Percentiles rank a stretch among this genome's conserved stretches.
These are phyloP conservation scores for Drosophila azteca DNA, from an alignment of 1,140 invertebrate genomes.

Conservation along the genomic window DNA sequence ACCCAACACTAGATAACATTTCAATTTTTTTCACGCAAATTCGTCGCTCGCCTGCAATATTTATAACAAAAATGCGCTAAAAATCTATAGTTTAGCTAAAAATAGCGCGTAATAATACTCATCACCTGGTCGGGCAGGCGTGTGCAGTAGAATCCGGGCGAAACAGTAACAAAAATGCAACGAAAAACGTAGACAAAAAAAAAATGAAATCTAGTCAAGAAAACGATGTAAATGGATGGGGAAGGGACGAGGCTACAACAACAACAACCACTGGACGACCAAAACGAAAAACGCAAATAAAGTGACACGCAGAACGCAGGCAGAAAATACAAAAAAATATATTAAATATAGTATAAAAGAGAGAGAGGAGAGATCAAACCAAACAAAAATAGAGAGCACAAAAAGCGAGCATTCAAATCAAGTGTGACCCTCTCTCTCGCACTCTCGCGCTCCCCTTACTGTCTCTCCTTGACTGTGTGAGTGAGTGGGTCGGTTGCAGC, in stretches of 20 bases:
- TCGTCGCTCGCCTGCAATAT: conserved; percentile 53
- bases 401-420: conserved; percentile 36
- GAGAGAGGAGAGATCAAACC: conserved; percentile 11
- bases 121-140: conserved; percentile 16
- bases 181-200: conserved; percentile 56
- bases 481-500: conserved; percentile 52
- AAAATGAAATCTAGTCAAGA: conserved; percentile 72
- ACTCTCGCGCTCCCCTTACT: not conserved
- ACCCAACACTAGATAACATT: too few relatives aligned
- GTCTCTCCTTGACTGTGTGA: conserved; percentile 13
- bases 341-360: conserved; percentile 50
- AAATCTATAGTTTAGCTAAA: conserved; percentile 29
- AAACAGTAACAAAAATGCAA: conserved; percentile 28
- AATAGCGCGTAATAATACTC: conserved; percentile 30
- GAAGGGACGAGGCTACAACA: conserved; percentile 41
- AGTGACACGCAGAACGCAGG: conserved; percentile 69
- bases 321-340: conserved; percentile 50
- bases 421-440: conserved; percentile 23
- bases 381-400: conserved; percentile 20
- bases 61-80: conserved; percentile 63
- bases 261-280: conserved; percentile 28
- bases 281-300: conserved; percentile 75
- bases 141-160: conserved; percentile 20
- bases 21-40: not conserved
- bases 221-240: conserved; percentile 59